Percentiles rank a stretch among this genome's conserved stretches.
Conservation (phyloP, 2,113 vertebrate genomes). For the Dasypus novemcinctus region DNA sequence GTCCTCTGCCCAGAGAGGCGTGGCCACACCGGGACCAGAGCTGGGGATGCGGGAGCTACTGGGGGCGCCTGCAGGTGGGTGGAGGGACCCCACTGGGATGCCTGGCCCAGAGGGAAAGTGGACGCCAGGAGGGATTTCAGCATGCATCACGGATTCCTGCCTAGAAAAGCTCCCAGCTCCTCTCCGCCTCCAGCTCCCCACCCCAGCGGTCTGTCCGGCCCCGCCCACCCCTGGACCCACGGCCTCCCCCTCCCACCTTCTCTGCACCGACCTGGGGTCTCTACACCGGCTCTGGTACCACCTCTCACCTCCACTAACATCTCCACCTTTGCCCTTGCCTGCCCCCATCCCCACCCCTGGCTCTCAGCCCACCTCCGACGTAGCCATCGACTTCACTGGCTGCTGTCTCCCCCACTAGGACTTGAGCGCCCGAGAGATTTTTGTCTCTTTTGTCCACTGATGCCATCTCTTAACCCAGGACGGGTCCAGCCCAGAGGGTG, state of each 20-base stretch:
- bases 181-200: no score
- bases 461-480: not conserved
- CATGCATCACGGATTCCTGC: no score
- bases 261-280: not conserved
- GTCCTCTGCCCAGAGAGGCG: not conserved
- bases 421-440: rapidly evolving
- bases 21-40: not conserved
- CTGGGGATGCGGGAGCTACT: rapidly evolving
- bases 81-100: no score
- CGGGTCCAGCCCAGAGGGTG: not conserved
- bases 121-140: no score
- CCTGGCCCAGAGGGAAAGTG: no score
- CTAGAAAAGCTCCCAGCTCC: no score
- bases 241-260: no score
- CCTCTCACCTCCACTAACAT: not conserved
- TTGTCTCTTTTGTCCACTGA: not conserved
- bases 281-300: not conserved
- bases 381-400: rapidly evolving
- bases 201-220: no score
- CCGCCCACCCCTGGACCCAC: no score
- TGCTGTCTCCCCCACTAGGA: no score
- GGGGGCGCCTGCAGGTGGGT: no score
- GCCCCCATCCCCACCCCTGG: not conserved
- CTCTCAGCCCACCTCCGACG: no score
- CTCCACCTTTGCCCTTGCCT: rapidly evolving